Evolutionary conservation across 2,888 invertebrate species (phyloP).

Genomic region (Megamerina dolium): DNA sequence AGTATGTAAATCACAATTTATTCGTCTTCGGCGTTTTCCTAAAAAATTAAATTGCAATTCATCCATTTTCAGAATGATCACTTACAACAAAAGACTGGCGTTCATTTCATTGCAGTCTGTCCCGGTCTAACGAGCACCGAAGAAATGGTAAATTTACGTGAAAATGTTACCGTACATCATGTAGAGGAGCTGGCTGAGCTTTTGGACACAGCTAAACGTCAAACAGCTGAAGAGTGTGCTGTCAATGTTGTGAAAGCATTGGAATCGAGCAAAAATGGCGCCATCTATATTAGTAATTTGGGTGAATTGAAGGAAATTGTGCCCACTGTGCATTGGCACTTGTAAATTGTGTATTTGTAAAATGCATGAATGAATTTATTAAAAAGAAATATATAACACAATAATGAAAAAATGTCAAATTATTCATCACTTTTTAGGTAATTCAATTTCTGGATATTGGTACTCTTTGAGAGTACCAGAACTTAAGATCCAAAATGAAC

Average conservation of each 20-base stretch:
- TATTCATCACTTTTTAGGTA: too few species aligned
- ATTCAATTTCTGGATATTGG: slow-evolving; percentile 25
- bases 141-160: slow-evolving; percentile 39
- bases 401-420: too few species aligned
- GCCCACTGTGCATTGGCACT: slow-evolving; percentile 35
- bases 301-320: slow-evolving; percentile 38
- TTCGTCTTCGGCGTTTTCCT: too few species aligned
- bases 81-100: slow-evolving; percentile 37
- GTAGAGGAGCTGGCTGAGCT: slow-evolving; percentile 31
- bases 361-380: too few species aligned
- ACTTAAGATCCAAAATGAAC: slow-evolving; percentile 34
- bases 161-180: slow-evolving; percentile 34
- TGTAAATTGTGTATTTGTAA: too few species aligned
- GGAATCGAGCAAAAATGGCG: slow-evolving; percentile 43
- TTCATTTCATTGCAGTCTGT: slow-evolving; percentile 38
- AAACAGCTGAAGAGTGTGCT: slow-evolving; percentile 43
- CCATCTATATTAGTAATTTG: slow-evolving; percentile 39
- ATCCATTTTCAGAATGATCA: slow-evolving; percentile 27
- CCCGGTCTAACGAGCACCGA: slow-evolving; percentile 42
- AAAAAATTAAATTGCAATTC: too few species aligned
- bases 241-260: slow-evolving; percentile 33
- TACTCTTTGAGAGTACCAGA: slow-evolving; percentile 31
- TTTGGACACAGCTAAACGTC: slow-evolving; percentile 35
- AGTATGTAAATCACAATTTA: too few species aligned
- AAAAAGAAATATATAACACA: too few species aligned